Evolutionary conservation across 2,113 vertebrate genomes (phyloP), one percentile per base, ranked within the genome.

Genomic region (Numenius arquata): DNA sequence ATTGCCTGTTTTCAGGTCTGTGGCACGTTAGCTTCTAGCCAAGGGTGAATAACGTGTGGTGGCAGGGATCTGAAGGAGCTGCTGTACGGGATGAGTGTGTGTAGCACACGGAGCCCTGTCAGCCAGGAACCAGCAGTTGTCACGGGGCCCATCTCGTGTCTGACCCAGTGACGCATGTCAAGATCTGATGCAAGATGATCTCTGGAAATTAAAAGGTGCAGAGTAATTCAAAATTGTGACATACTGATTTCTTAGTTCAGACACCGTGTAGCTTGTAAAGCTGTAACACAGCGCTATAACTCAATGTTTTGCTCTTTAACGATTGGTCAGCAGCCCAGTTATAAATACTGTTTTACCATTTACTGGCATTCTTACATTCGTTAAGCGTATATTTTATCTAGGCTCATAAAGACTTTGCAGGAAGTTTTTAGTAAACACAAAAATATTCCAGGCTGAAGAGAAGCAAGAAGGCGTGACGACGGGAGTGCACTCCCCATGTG

Each of bases 401-500:
- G 68, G 63, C 11, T 77, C 32, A 19, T 68, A 79, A 79, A 72
- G 43, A 62, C 15, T 83, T 23, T 41, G 27, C 38, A 36, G 45
- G 19, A 61, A 52, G n/a, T 77, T 90, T 93, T 77, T 92, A 90
- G 71, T 50, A 90, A 86, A 62, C 18, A n/a, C 8, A 59, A 38
- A 79, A 63, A 23, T 53, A 83, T 56, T 91, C 85, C 52, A 73
- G 27, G 34, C 53, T 53, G 53, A 95, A 52, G 65, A 45, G 68
- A 88, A 78, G 61, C 25, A 41, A 68, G 53, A 72, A 41, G 0
- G 0, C 1, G 6, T n/a, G n/a, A 18, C 11, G 25, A 21, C 0
- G 0, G 74, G 66, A 65, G 9, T 22, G 18, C 5, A 4, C 38
- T 90, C 36, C 25, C 15, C 29, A 8, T 5, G 48, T 0, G 3